Evolutionary conservation across 2,888 invertebrate species (phyloP).

Genomic region (Hirtodrosophila confusa): DNA sequence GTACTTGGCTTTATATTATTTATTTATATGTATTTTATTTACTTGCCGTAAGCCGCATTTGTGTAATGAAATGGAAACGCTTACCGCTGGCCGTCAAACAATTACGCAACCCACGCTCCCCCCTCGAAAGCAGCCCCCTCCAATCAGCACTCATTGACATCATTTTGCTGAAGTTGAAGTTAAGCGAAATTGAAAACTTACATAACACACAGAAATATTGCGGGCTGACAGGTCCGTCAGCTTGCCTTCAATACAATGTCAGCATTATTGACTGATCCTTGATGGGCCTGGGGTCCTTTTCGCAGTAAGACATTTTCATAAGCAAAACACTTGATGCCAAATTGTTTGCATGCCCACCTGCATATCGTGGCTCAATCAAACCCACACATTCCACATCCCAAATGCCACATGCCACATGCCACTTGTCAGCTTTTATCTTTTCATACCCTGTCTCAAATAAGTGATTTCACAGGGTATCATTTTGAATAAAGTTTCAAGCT

Average conservation of each 20-base stretch:
- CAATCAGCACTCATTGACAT: slow-evolving; percentile 16
- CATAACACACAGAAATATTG: slow-evolving; percentile 3
- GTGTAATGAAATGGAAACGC: slow-evolving; percentile 71
- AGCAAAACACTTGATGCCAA: slow-evolving; percentile 63
- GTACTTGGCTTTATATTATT: slow-evolving; percentile 14
- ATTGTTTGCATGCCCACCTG: slow-evolving; percentile 35
- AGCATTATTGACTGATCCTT: slow-evolving; percentile 76
- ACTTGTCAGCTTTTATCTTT: slow-evolving; percentile 71
- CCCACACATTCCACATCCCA: slow-evolving; percentile 36
- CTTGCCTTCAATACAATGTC: slow-evolving; percentile 70
- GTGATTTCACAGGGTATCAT: slow-evolving; percentile 9
- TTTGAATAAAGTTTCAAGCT: too few species aligned
- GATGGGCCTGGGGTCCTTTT: slow-evolving; percentile 26
- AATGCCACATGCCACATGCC: slow-evolving; percentile 49
- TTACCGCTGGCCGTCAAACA: slow-evolving; percentile 54
- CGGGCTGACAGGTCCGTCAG: slow-evolving; percentile 66
- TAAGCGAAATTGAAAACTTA: slow-evolving; percentile 63
- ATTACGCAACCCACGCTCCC: slow-evolving; percentile 21
- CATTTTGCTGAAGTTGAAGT: slow-evolving; percentile 38
- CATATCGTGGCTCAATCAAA: slow-evolving; percentile 45
- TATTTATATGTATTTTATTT: slow-evolving; percentile 35
- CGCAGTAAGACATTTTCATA: slow-evolving; percentile 56
- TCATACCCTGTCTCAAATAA: slow-evolving; percentile 11
- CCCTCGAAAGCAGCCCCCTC: slow-evolving; percentile 1
- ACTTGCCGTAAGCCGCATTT: slow-evolving; percentile 70